Conservation (phyloP, 1,140 invertebrate genomes). For the Drosophila burlai region DNA sequence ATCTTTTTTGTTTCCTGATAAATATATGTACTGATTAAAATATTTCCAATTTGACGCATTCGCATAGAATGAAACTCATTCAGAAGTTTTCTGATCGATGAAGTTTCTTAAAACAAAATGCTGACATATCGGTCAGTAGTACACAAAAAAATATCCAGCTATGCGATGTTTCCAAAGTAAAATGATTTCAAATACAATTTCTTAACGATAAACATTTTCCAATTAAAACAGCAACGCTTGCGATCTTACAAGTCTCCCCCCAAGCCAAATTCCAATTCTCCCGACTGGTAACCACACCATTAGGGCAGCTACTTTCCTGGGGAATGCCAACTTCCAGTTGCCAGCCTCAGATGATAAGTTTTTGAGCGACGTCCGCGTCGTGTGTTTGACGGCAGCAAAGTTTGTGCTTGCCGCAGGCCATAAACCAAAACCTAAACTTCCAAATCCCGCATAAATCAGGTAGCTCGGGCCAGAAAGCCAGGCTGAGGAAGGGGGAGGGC, state of each 20-base stretch:
- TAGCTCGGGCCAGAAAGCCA: background rate
- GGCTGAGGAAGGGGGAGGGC: constrained; percentile 2
- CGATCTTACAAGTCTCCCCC: background rate
- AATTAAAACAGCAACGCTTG: background rate
- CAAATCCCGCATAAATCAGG: constrained; percentile 48
- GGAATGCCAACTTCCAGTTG: background rate
- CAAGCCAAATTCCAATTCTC: background rate
- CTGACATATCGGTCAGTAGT: too few relatives aligned
- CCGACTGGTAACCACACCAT: constrained; percentile 6
- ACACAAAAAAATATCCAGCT: too few relatives aligned
- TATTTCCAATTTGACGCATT: too few relatives aligned
- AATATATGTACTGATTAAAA: too few relatives aligned
- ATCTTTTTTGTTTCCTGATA: too few relatives aligned
- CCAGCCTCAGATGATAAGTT: constrained; percentile 27
- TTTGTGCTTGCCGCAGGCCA: constrained; percentile 53
- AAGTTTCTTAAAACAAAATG: too few relatives aligned
- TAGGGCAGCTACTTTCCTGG: background rate
- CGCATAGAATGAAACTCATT: too few relatives aligned
- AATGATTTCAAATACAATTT: background rate
- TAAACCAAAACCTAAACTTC: constrained; percentile 61
- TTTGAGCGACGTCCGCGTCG: constrained; percentile 19
- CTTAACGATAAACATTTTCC: background rate
- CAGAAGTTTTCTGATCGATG: too few relatives aligned
- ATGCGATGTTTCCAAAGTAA: too few relatives aligned
- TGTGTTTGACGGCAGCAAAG: constrained; percentile 43